Base-by-base conservation (phyloP, 2,113 vertebrate genomes). In the Archocentrus centrarchus region DNA sequence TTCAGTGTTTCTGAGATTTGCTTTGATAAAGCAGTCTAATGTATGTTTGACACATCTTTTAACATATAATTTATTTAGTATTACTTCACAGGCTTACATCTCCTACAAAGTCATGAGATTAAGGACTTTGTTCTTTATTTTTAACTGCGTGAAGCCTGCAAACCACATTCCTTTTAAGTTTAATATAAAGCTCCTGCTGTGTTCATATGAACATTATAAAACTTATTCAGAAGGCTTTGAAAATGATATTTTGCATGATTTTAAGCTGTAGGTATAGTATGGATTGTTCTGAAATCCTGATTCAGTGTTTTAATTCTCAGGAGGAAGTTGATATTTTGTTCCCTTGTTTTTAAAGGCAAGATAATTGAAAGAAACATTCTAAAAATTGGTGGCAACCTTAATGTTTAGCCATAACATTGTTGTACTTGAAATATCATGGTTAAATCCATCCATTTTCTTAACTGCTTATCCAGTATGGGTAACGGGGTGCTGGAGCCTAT, bases 401-500 rank as follows among this genome's bases (percentile, higher is more conserved):
- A 27, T 27, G 27, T 27, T 27, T 27, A 27, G 2, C 27, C 27
- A 27, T 27, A 27, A 27, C 27, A 27, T 27, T 27, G 27, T 27
- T 27, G 11, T 41, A 68, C 47, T 47, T 47, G 2, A 68, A 47
- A 47, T 18, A 47, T 47, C 14, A 47, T 68, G 22, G 47, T n/a
- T 68, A 68, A 18, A 68, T 68, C 22, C 39, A 47, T 47, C 7
- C n/a, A 14, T 68, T 68, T 68, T 47, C 17, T 0, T 47, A 47
- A 68, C 24, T 27, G 24, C 24, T 47, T 68, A 47, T 47, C 64
- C 47, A 47, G 11, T 68, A 47, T 27, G 39, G 39, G 64, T 68
- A 68, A 47, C 4, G 47, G 14, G 24, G n/a, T 0, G 0, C 14
- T 47, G 14, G 63, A 15, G 63, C 7, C 39, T 66, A 6, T 32